These are phyloP conservation scores for Polypedilum vanderplanki DNA, from an alignment of 1,140 invertebrate species.

Conservation along the genomic window DNA sequence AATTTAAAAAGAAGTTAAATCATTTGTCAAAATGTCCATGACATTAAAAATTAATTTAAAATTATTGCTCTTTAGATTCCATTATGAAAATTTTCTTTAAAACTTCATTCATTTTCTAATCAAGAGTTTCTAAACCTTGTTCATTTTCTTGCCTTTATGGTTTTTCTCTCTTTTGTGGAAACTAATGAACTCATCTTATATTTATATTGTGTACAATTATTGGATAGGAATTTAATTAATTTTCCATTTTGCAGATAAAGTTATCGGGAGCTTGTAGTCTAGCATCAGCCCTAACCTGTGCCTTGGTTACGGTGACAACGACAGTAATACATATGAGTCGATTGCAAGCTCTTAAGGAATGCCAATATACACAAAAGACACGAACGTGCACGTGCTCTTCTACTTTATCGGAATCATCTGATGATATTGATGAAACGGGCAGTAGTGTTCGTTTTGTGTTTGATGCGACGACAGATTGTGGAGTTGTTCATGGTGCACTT, in stretches of 20 bases:
- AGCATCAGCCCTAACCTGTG: slow-evolving; percentile 74
- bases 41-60: too few species aligned
- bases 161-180: too few species aligned
- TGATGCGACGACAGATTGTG: slow-evolving; percentile 75
- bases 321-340: slow-evolving; percentile 90
- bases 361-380: slow-evolving; percentile 71
- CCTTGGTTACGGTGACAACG: slow-evolving; percentile 82
- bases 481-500: slow-evolving; percentile 76
- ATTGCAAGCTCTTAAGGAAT: slow-evolving; percentile 76
- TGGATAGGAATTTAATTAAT: too few species aligned
- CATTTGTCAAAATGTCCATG: too few species aligned
- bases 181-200: too few species aligned
- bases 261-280: slow-evolving; percentile 75
- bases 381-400: slow-evolving; percentile 71
- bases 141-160: too few species aligned
- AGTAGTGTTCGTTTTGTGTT: slow-evolving; percentile 60
- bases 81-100: too few species aligned
- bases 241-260: slow-evolving; percentile 62
- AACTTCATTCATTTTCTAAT: too few species aligned
- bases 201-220: too few species aligned
- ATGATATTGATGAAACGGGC: slow-evolving; percentile 36
- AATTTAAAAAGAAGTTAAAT: too few species aligned
- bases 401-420: slow-evolving; percentile 52
- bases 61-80: too few species aligned
- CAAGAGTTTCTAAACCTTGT: too few species aligned